A percentile compares a stretch with the other conserved stretches of the same genome.
phyloP scores from a whole-genome alignment of 2,113 vertebrate species.

The Danionella cerebrum region DNA sequence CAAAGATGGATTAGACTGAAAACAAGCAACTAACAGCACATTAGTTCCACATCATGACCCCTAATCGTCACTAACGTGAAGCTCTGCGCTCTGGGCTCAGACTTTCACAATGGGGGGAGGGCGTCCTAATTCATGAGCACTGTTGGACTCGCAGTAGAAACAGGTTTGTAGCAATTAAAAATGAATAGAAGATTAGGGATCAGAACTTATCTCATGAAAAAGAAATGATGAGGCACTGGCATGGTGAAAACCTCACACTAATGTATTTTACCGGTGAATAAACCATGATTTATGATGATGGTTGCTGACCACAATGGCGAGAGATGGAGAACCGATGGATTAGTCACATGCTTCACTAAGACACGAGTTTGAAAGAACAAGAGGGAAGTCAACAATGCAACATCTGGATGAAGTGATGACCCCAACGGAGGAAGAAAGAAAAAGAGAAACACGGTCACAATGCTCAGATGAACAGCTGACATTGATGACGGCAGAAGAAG shows the following conservation, averaged over 20 bases:
- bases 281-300: not conserved
- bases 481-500: conserved; percentile 17
- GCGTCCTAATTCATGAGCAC: not conserved
- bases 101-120: conserved; percentile 16
- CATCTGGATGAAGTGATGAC: not conserved
- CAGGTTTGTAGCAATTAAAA: not conserved
- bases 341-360: conserved; percentile 17
- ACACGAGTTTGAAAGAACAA: not conserved
- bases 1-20: not conserved
- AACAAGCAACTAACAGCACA: conserved; percentile 24
- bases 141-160: not conserved
- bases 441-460: not conserved
- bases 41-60: conserved; percentile 19
- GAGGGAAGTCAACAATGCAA: not conserved
- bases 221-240: not conserved
- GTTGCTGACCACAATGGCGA: no score
- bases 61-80: conserved; percentile 21
- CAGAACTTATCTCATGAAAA: not conserved
- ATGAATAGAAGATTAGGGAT: not conserved
- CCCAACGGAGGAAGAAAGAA: not conserved
- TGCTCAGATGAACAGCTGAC: conserved; percentile 10
- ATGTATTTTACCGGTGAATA: not conserved
- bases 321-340: not conserved
- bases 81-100: not conserved
- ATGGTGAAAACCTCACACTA: not conserved